These are phyloP conservation scores for Aegotheles bennettii DNA, from an alignment of 2,113 vertebrate species.

Conservation along the genomic window DNA sequence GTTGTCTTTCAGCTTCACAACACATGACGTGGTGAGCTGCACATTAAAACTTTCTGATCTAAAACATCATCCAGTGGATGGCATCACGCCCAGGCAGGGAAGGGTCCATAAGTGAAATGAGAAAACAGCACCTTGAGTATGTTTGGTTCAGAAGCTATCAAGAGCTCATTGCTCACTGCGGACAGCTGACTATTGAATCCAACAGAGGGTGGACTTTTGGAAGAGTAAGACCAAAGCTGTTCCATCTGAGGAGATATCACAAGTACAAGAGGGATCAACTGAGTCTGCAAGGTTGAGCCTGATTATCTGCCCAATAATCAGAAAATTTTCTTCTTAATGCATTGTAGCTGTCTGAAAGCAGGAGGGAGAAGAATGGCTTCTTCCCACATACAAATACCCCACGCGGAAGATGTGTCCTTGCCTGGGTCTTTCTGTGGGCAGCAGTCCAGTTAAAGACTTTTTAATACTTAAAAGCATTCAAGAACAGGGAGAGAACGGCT, in stretches of 20 bases:
- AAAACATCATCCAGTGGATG: not conserved
- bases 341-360: not conserved
- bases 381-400: not conserved
- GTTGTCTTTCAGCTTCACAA: not conserved
- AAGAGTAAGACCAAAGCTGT: not conserved
- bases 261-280: not conserved
- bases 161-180: not conserved
- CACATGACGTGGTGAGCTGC: not conserved
- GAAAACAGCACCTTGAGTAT: not conserved
- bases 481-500: not conserved
- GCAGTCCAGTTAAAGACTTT: not conserved
- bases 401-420: not conserved
- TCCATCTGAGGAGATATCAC: not conserved
- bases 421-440: not conserved
- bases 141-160: not conserved
- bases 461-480: not conserved
- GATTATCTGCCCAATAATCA: not conserved
- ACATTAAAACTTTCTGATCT: not conserved
- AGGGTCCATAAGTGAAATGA: not conserved
- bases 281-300: not conserved
- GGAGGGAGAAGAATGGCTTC: not conserved
- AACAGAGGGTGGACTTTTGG: not conserved
- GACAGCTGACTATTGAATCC: not conserved
- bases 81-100: not conserved
- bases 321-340: not conserved